These are phyloP conservation scores for Tenrec ecaudatus DNA, from an alignment of 2,113 vertebrate species.

Conservation along the genomic window DNA sequence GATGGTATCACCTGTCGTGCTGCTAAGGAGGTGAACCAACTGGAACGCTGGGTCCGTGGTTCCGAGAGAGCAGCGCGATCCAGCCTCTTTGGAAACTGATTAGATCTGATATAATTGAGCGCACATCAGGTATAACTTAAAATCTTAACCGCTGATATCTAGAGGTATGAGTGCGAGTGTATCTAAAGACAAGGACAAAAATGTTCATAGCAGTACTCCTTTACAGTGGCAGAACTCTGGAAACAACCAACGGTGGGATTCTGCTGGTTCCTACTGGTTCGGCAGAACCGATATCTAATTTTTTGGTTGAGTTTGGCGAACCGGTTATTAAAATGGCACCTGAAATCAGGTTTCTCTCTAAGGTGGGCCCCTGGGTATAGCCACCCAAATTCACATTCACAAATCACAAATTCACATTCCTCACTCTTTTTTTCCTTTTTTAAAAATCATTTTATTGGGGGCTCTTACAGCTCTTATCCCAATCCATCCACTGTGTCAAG, in stretches of 20 bases:
- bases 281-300: too few species aligned
- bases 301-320: too few species aligned
- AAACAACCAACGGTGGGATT: background rate
- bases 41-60: background rate
- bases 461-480: too few species aligned
- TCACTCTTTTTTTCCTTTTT: too few species aligned
- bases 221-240: background rate
- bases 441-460: too few species aligned
- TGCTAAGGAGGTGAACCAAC: background rate
- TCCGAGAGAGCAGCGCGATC: background rate
- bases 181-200: background rate
- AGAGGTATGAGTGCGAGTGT: background rate
- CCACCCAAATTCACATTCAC: too few species aligned
- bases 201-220: background rate
- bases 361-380: too few species aligned
- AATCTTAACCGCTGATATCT: background rate
- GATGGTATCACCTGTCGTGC: background rate
- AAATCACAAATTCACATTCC: too few species aligned
- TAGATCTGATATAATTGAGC: conserved; percentile 1
- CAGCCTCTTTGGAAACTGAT: background rate
- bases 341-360: too few species aligned
- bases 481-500: too few species aligned
- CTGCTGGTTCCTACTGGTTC: too few species aligned
- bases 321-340: too few species aligned
- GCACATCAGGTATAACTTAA: background rate